Percentiles rank a stretch among this genome's conserved stretches.
These are phyloP conservation scores for Nowickia ferox DNA, from an alignment of 2,888 invertebrate genomes.

Conservation along the genomic window DNA sequence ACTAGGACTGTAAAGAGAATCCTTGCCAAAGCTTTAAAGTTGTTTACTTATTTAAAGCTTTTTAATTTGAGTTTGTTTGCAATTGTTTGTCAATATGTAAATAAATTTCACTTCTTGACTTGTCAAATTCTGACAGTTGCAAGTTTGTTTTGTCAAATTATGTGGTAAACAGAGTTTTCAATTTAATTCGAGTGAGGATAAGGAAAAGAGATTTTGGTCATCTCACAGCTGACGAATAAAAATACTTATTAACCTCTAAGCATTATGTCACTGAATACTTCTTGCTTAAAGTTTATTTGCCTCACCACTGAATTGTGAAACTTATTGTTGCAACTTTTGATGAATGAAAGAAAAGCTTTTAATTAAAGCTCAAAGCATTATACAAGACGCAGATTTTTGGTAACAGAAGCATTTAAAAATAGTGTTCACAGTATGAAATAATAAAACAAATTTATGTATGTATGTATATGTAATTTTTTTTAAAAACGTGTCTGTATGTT, in stretches of 20 bases:
- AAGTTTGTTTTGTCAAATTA: not conserved
- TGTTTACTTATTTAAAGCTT: not conserved
- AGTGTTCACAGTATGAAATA: too few species aligned
- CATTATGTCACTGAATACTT: not conserved
- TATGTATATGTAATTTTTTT: too few species aligned
- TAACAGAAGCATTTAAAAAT: not conserved
- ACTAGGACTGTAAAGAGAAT: conserved; percentile 4
- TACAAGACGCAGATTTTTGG: not conserved
- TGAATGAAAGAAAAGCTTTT: conserved; percentile 40
- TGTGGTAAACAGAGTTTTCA: not conserved
- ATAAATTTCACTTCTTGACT: conserved; percentile 42
- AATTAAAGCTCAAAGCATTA: not conserved
- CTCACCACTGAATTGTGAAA: not conserved
- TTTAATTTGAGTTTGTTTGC: not conserved
- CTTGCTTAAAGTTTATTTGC: not conserved
- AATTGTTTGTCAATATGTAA: conserved; percentile 42
- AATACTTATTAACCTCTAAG: conserved; percentile 12
- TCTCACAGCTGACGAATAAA: conserved; percentile 14
- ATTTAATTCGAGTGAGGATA: not conserved
- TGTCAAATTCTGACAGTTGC: conserved; percentile 49
- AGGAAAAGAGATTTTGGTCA: not conserved
- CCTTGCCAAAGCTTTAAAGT: conserved; percentile 38
- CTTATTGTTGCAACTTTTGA: not conserved
- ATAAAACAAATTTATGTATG: too few species aligned
- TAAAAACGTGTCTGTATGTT: too few species aligned